Conservation (phyloP, 2,888 invertebrate genomes). For the Drosophila antonietae region DNA sequence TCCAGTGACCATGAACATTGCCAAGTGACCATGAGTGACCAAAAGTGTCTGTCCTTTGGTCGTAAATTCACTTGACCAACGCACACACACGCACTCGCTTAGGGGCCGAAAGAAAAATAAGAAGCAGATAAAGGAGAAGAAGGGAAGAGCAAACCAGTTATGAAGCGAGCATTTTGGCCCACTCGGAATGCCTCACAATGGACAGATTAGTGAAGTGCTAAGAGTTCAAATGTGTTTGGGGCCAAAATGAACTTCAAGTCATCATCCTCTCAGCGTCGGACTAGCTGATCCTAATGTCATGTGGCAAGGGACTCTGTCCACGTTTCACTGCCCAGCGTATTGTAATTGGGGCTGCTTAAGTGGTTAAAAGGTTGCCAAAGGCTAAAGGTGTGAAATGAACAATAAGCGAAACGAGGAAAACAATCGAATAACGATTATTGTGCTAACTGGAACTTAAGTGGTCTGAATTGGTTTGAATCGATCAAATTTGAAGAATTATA, state of each 20-base stretch:
- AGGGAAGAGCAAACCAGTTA: constrained; percentile 52
- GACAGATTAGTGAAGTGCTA: constrained; percentile 80
- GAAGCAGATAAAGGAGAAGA: background rate
- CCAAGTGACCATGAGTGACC: constrained; percentile 69
- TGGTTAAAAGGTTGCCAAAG: constrained; percentile 28
- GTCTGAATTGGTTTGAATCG: constrained; percentile 14
- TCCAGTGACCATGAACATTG: constrained; percentile 67
- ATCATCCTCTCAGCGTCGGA: constrained; percentile 3
- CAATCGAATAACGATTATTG: constrained; percentile 29
- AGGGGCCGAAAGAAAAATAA: constrained; percentile 22
- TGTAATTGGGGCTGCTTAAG: constrained; percentile 43
- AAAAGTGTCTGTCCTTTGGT: constrained; percentile 70
- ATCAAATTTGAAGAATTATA: background rate
- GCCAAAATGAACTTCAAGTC: constrained; percentile 14
- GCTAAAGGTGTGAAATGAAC: constrained; percentile 16
- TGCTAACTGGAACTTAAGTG: constrained; percentile 9
- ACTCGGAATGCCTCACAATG: constrained; percentile 70
- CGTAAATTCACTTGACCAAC: constrained; percentile 68
- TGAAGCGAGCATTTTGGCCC: constrained; percentile 52
- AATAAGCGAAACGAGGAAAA: constrained; percentile 1
- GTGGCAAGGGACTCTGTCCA: background rate
- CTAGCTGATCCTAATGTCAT: constrained; percentile 46
- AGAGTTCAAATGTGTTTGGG: constrained; percentile 70
- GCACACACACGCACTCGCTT: constrained; percentile 15
- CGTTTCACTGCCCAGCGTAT: constrained; percentile 16